Conservation (phyloP, 1,140 invertebrate genomes). For the Nixonia krombeini region DNA sequence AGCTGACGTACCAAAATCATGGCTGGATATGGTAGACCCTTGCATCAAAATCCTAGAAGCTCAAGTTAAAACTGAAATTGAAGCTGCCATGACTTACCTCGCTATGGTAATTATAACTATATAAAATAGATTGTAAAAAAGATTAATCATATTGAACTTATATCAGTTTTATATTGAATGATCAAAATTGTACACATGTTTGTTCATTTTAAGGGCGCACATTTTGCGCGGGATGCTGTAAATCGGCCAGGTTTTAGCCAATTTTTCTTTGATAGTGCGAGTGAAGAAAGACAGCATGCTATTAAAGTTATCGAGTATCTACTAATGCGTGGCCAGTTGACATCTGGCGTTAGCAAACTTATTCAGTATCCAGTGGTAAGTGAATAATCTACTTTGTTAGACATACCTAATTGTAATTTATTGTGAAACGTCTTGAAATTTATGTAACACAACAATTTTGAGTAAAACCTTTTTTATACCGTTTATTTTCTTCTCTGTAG, state of each 20-base stretch:
- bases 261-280: constrained; percentile 87
- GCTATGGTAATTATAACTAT: constrained; percentile 78
- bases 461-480: too few relatives aligned
- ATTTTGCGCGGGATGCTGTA: constrained; percentile 84
- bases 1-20: constrained; percentile 72
- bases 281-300: constrained; percentile 91
- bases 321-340: constrained; percentile 87
- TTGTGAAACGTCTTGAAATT: too few relatives aligned
- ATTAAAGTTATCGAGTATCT: constrained; percentile 92
- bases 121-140: neutral
- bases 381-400: constrained; percentile 21
- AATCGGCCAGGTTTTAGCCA: constrained; percentile 92
- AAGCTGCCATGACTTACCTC: constrained; percentile 85
- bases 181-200: too few relatives aligned
- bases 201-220: constrained; percentile 75
- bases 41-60: constrained; percentile 77
- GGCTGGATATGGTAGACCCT: constrained; percentile 77
- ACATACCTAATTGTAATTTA: too few relatives aligned
- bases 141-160: neutral
- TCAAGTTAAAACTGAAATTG: constrained; percentile 84
- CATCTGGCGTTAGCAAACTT: constrained; percentile 76
- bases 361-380: constrained; percentile 76
- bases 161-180: neutral
- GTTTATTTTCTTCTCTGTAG: too few relatives aligned
- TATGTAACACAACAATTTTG: too few relatives aligned